Base-by-base conservation (phyloP, 2,797 vertebrate genomes). In the Gadopsis marmoratus region DNA sequence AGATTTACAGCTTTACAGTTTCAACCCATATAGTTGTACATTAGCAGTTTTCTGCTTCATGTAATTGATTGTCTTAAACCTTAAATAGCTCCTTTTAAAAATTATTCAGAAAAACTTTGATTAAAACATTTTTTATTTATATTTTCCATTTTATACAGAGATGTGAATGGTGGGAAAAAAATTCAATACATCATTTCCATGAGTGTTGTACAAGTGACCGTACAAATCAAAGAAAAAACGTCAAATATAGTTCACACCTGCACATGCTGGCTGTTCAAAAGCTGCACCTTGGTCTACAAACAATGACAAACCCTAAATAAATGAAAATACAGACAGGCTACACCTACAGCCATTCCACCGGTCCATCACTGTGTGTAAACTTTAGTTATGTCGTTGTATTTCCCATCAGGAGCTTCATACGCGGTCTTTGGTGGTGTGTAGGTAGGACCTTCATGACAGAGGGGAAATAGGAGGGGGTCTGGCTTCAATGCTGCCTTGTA, bases 401-500 rank as follows among this genome's bases (percentile, higher is more conserved):
- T 98, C 43, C 98, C 97, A 21, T 99, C 97, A 0, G 97, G 98
- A 11, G 98, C 94, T 3, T 97, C 94, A 0, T 98, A 96, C 10
- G 87, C 91, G 23, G 90, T 37, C 12, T 95, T 81, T 0, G 97
- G 94, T 0, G 98, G 97, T 0, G 96, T 97, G 81, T 96, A 86
- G 51, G 71, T 43, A 5, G 97, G 97, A 16, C 98, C 98, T 7
- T 97, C 87, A 2, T 82, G 95, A 83, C 95, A 90, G 35, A 97
- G 96, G 10, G 97, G 97, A 79, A 99, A 92, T 0, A 99, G 81
- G 55, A 26, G 63, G 0, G 76, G 75, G 3, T 99, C 98, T 71
- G 96, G 94, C n/a, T 78, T 93, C 75, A 97, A 71, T 0, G 98
- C 97, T 16, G 96, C 97, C 26, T 86, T 81, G 35, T 97, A 96